Conservation (phyloP, 2,888 invertebrate species). For the Dynastes tityus region DNA sequence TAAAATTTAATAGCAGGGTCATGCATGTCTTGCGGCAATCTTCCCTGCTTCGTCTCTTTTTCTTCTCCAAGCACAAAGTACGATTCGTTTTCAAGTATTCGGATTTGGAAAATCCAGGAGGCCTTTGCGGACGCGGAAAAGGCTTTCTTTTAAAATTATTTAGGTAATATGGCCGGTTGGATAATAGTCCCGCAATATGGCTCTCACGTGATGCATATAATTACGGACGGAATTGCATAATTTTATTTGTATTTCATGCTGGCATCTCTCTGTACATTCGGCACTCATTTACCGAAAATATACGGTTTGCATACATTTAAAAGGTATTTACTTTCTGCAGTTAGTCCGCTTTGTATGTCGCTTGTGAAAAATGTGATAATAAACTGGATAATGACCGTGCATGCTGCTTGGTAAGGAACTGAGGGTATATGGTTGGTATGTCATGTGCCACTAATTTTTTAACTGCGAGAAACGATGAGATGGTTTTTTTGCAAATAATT, state of each 20-base stretch:
- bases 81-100: not conserved
- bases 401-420: constrained; percentile 20
- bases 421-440: constrained; percentile 4
- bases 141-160: constrained; percentile 42
- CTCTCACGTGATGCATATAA: constrained; percentile 45
- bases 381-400: constrained; percentile 30
- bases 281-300: constrained; percentile 24
- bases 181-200: constrained; percentile 39
- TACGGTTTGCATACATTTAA: constrained; percentile 45
- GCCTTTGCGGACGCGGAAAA: not conserved
- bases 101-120: constrained; percentile 4
- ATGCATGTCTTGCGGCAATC: constrained; percentile 41
- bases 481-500: not conserved
- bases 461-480: not conserved
- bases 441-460: constrained; percentile 17
- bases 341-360: not conserved
- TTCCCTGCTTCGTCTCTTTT: constrained; percentile 22
- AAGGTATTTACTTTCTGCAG: constrained; percentile 39
- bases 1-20: constrained; percentile 46
- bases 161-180: constrained; percentile 15
- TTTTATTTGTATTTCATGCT: constrained; percentile 44
- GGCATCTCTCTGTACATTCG: constrained; percentile 9
- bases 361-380: constrained; percentile 36
- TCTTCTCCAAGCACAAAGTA: not conserved
- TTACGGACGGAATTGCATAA: constrained; percentile 37